These are phyloP conservation scores for Polypedilum pembai DNA, from an alignment of 1,140 invertebrate genomes.

Conservation along the genomic window DNA sequence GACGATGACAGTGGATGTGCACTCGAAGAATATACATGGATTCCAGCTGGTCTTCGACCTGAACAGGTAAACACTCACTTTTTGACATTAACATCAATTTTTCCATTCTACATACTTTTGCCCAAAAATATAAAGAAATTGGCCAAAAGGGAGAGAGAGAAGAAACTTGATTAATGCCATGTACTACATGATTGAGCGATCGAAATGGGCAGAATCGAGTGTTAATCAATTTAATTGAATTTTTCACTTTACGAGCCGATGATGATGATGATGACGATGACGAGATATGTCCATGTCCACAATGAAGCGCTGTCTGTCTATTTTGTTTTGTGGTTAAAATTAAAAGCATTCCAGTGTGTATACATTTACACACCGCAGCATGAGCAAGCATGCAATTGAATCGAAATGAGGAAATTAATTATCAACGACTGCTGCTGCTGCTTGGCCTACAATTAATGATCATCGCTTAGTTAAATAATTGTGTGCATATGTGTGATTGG, in stretches of 20 bases:
- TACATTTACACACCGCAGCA: not conserved
- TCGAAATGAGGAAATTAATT: conserved; percentile 13
- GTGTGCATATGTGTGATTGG: not conserved
- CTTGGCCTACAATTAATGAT: too few relatives aligned
- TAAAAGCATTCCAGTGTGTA: conserved; percentile 17
- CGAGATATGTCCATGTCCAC: not conserved
- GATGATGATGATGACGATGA: not conserved
- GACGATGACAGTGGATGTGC: conserved; percentile 96
- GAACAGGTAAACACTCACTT: conserved; percentile 69
- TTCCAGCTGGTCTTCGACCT: conserved; percentile 87
- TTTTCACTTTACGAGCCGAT: not conserved
- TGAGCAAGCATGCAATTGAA: not conserved
- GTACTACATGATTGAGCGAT: not conserved
- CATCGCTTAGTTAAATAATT: too few relatives aligned
- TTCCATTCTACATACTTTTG: not conserved
- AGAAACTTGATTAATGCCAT: conserved; percentile 6
- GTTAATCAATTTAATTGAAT: conserved; percentile 29
- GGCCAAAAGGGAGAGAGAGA: not conserved
- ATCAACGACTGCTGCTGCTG: not conserved
- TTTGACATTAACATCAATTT: conserved; percentile 28
- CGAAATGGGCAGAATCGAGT: conserved; percentile 6
- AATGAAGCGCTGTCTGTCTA: not conserved
- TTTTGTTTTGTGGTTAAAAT: conserved; percentile 14
- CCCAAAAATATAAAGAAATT: not conserved
- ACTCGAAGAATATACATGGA: conserved; percentile 96